Base-by-base conservation (phyloP, 2,797 vertebrate species). In the Apodemus agrarius region DNA sequence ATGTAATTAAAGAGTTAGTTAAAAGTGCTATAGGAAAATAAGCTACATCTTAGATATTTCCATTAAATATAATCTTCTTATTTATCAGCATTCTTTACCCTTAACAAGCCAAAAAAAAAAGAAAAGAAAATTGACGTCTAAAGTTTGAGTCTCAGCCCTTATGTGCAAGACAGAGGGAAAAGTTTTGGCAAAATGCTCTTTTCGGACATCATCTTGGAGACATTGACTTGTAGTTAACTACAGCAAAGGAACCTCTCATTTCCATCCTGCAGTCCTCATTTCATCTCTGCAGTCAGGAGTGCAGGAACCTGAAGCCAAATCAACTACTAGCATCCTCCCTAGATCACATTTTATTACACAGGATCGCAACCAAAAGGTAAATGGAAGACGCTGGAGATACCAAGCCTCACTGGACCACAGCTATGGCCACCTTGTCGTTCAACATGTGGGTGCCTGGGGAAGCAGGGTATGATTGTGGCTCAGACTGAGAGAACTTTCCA, bases 1-100 rank as follows among this genome's bases (percentile, higher is more conserved):
- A 37, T 29, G 2, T 80, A 82, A 96, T 78, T 90, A 57, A 61
- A 87, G 0, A 86, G 31, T 79, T 87, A 83, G 10, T 79, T 29
- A 79, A 31, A 24, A 93, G 14, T 46, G 69, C 31, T 92, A 31
- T 0, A 91, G 13, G 34, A 76, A 94, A 96, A 90, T 34, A 61
- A 92, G 34, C 11, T 80, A 89, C 46, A 75, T 67, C 34, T 93
- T 91, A 72, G 11, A 93, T 34, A 90, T 26, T 72, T 82, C 54
- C 92, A 12, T 83, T 91, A 89, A 29, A 96, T 37, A 74, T 49
- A 21, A 40, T 72, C 12, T 79, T 81, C 49, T 95, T 74, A 79
- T 11, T 91, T 85, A 95, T 1, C 0, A 37, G 74, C 11, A 29
- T 74, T 94, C 52, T 86, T 80, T n/a, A 91, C 3, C 17, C 85